Percentiles rank a stretch among this genome's conserved stretches.
Conservation (phyloP, 2,888 invertebrate species). For the Sicus ferrugineus region DNA sequence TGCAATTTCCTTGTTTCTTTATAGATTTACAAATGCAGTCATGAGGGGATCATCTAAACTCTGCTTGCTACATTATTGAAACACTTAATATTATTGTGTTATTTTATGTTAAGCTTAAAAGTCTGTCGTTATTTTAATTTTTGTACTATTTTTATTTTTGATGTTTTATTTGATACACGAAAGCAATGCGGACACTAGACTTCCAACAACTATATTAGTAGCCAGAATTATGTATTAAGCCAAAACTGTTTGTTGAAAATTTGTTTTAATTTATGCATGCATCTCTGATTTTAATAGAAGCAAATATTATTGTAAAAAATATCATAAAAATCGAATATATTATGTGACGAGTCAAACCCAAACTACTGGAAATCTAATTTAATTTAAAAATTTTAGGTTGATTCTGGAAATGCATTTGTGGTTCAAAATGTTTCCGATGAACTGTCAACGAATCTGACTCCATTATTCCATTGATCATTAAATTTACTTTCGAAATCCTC, state of each 20-base stretch:
- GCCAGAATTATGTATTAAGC: neutral
- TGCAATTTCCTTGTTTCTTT: neutral
- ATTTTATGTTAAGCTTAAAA: neutral
- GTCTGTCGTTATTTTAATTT: neutral
- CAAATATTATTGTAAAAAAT: neutral
- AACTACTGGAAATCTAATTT: neutral
- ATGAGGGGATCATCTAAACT: neutral
- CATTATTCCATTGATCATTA: no score
- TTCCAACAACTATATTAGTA: neutral
- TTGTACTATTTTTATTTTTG: neutral
- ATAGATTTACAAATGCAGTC: neutral
- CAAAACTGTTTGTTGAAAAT: neutral
- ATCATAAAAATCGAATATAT: constrained; percentile 2
- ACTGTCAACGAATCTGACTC: no score
- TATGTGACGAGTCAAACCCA: neutral
- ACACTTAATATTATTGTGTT: neutral
- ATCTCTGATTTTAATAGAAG: neutral
- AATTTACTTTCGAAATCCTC: no score
- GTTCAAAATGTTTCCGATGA: no score
- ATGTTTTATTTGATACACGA: neutral
- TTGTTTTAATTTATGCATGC: constrained; percentile 13
- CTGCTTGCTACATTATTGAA: neutral
- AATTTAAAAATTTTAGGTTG: neutral
- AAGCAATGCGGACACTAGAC: neutral
- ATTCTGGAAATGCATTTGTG: no score